Evolutionary conservation across 2,797 vertebrate genomes (phyloP), one percentile per base, ranked within the genome.

Genomic region (Enteromius unitaeniatus): DNA sequence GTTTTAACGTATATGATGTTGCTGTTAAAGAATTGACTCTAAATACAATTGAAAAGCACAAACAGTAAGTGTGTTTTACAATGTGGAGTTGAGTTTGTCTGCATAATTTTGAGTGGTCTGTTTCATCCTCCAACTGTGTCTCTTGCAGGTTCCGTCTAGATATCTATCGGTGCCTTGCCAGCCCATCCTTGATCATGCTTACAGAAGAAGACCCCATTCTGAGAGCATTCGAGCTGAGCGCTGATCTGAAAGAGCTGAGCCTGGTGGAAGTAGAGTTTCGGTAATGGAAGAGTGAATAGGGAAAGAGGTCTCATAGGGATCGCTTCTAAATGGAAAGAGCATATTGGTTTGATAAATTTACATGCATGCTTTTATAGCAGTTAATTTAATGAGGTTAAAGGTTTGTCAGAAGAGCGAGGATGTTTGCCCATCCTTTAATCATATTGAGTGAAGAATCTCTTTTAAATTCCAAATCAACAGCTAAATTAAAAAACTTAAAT

Each of bases 191-290:
- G 82, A 99, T 99, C 90, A 99, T 99, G 98, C 90, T 99, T 89
- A 99, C 98, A 1, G 98, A 99, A 82, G 98, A 99, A 81, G 98
- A 99, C 90, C 98, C 98, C 9, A 99, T 99, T 76, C 95, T 99
- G 58, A 92, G 98, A 91, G 98, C 98, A 26, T 99, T 99, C 88
- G 97, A 99, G 93, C 96, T 99, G 87, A 99, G 98, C 73, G 93
- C 97, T 84, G 98, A 99, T 89, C 95, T 99, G 79, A 97, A 94
- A 92, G 98, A 99, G 93, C 95, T 99, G 88, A 99, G 98, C 88
- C 95, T 99, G 58, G 98, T 99, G 47, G 98, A 99, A 88, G 98
- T 99, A 92, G 98, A 99, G 93, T 99, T 99, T 95, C 97, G 98
- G 98, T 99, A 92, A 55, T 31, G 45, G 75, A 15, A 21, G 23